Base-by-base conservation (phyloP, 2,888 invertebrate species). In the Marronus borbonicus region DNA sequence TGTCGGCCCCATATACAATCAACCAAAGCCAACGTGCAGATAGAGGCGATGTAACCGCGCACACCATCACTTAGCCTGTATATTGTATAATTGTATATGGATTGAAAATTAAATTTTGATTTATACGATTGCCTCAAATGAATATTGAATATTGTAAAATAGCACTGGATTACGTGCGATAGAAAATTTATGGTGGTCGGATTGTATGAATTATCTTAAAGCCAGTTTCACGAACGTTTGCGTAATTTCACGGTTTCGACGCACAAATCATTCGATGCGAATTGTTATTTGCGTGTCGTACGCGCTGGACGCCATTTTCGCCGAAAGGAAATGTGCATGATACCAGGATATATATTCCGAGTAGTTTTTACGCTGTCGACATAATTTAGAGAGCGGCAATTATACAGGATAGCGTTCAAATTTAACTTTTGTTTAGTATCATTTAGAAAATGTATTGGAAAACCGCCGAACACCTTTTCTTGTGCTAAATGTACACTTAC, bases 91-190 rank as follows among this genome's bases (percentile, higher is more conserved):
- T 83, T 83, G 81, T 83, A 83, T 83, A 81, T 81, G 81, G 81
- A 77, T 79, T 78, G 82, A 82, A 81, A 83, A 82, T 83, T 82
- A 82, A 82, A 82, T 83, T 82, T 81, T 83, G 83, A 83, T 83
- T 83, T 82, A 83, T 82, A 80, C 79, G 81, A 82, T 81, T 79
- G 80, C 77, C 78, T 81, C 58, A 76, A 39, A 69, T 80, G 81
- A 81, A 81, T 81, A 80, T 81, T 78, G 78, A 78, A 74, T 74
- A 78, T 76, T 77, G 69, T 77, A 70, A 70, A 77, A 77, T 77
- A 70, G 77, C 49, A 17, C 60, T 28, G 58, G 70, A 69, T 60
- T 50, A 62, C 49, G 70, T 36, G n/a, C 24, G 20, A 64, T 70
- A 50, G 69, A 60, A 62, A 69, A 77, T 77, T 77, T 77, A 77